Percentiles rank a stretch among this genome's conserved stretches.
These are phyloP conservation scores for Hoplodrina ambigua DNA, from an alignment of 2,888 invertebrate species.

Conservation along the genomic window DNA sequence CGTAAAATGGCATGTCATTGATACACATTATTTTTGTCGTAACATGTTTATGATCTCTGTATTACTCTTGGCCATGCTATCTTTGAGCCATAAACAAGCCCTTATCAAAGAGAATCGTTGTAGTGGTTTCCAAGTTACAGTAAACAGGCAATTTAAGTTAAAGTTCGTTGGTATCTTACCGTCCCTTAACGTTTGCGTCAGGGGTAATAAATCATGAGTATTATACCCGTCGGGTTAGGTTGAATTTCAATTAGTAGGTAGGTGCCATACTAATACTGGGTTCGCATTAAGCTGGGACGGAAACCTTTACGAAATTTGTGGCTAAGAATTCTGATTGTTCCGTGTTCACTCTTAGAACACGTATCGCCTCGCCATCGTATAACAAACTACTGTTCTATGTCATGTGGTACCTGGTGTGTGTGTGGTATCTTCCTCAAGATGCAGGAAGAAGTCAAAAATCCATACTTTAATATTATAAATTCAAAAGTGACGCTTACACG, in stretches of 20 bases:
- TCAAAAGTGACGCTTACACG: too few relatives aligned
- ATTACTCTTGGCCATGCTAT: background rate
- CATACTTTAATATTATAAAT: too few relatives aligned
- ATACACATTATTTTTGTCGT: background rate
- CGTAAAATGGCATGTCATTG: background rate
- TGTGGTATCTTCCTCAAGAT: too few relatives aligned
- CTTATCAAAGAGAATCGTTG: background rate
- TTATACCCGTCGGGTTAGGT: slow-evolving; percentile 12
- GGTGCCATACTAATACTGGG: background rate
- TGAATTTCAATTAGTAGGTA: slow-evolving; percentile 15
- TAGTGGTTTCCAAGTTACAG: slow-evolving; percentile 14
- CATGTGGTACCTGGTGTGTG: too few relatives aligned
- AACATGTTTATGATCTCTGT: background rate
- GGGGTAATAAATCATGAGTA: slow-evolving; percentile 32
- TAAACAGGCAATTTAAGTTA: slow-evolving; percentile 22
- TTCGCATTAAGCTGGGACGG: background rate
- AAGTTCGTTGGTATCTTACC: slow-evolving; percentile 5
- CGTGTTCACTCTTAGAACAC: too few relatives aligned
- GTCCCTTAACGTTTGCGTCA: background rate
- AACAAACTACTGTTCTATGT: too few relatives aligned
- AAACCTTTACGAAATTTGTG: background rate
- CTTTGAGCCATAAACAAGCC: background rate
- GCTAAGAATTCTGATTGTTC: background rate
- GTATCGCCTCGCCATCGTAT: too few relatives aligned
- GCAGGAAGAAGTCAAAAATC: too few relatives aligned